Evolutionary conservation across 2,797 vertebrate genomes (phyloP), one percentile per base, ranked within the genome.

Genomic region (Oophaga sylvatica): DNA sequence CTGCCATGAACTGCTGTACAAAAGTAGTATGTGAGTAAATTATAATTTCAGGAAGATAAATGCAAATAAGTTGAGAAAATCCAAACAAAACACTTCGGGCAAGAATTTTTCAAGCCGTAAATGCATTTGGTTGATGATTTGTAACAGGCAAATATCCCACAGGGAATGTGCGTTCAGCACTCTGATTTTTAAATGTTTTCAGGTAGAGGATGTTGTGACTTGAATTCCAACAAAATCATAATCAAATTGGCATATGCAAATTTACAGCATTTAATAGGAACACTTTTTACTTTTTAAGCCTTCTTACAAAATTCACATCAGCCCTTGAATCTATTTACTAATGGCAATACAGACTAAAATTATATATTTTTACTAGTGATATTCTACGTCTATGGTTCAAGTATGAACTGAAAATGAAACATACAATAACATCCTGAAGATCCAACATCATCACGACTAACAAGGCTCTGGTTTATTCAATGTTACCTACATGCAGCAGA

Each of bases 61-160:
- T 87, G 87, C 87, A 87, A 87, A 87, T 84, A 76, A 84, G 63
- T 83, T 71, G 13, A 56, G 80, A 83, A 68, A 84, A 84, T 70
- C 65, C 73, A 84, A 84, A 84, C 86, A 87, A 78, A 87, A 65
- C 80, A 87, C 81, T 87, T 65, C 73, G 70, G 86, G 86, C 86
- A 70, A 83, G 87, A 88, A 80, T 62, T 84, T 88, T 88, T 79
- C 76, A 73, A 88, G 79, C 81, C 76, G 67, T 84, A 88, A 88
- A 84, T 84, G 83, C 76, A 88, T 84, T 88, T 84, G 81, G 75
- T 68, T 88, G 73, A 87, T 83, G 80, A 83, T 87, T 87, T 88
- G 63, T 88, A 88, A 88, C 87, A 83, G 63, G 53, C 63, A 84
- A 88, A 88, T 80, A 84, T 73, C 76, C 76, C 65, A 80, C 81